Conservation (phyloP, 2,113 vertebrate species). For the Leucopsar rothschildi region DNA sequence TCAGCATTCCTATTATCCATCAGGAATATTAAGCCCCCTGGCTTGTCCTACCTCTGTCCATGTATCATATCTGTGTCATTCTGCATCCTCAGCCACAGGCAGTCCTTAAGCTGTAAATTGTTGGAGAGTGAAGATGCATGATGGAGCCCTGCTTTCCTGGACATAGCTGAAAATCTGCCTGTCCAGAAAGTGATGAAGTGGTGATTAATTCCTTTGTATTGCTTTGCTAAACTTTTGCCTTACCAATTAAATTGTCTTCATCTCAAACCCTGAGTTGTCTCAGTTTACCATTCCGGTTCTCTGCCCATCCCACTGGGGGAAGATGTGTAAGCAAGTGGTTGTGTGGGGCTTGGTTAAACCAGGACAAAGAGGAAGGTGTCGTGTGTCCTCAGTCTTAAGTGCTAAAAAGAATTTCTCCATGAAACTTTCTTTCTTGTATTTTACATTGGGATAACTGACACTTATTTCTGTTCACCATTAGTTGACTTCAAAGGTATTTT, state of each 20-base stretch:
- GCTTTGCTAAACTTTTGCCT: not conserved
- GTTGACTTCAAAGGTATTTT: conserved; percentile 61
- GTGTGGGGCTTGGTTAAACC: not conserved
- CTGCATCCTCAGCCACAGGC: not conserved
- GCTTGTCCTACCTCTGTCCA: not conserved
- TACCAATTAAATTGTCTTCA: not conserved
- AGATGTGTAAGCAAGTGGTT: not conserved
- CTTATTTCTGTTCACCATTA: not conserved
- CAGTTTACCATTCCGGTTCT: fast-evolving
- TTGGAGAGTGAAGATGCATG: not conserved
- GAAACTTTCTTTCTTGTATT: not conserved
- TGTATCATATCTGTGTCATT: not conserved
- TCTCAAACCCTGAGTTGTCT: not conserved
- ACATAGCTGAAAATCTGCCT: not conserved
- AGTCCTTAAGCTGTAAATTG: not conserved
- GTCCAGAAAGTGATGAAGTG: not conserved
- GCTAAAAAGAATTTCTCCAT: not conserved
- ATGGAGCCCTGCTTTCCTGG: not conserved
- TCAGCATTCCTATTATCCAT: not conserved
- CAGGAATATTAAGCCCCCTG: not conserved
- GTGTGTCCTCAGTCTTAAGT: not conserved
- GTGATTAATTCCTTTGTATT: not conserved
- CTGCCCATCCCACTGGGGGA: not conserved
- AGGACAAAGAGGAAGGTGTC: not conserved
- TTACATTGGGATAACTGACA: not conserved